Percentiles rank a stretch among this genome's conserved stretches.
These are phyloP conservation scores for Myotis lucifugus DNA, from an alignment of 2,113 vertebrate species.

Conservation along the genomic window DNA sequence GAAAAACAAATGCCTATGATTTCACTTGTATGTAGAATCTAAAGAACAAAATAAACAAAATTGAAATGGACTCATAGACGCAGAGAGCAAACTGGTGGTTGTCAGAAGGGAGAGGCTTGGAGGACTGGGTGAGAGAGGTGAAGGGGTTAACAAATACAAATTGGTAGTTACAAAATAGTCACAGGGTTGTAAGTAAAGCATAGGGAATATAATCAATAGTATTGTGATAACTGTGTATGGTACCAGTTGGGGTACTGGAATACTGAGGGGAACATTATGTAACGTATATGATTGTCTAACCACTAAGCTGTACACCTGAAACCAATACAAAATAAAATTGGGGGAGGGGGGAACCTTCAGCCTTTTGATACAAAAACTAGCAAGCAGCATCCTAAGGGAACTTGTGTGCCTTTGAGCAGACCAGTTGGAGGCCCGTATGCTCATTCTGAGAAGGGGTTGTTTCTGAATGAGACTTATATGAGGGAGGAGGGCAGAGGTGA, in stretches of 20 bases:
- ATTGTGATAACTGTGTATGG: not conserved
- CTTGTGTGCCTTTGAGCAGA: not conserved
- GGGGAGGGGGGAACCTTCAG: not conserved
- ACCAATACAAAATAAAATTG: not conserved
- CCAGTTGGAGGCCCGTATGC: conserved; percentile 3
- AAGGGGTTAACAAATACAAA: not conserved
- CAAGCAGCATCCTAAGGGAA: not conserved
- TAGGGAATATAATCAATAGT: not conserved
- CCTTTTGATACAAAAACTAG: not conserved
- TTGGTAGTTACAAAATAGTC: not conserved
- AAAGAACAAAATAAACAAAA: not conserved
- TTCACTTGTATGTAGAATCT: not conserved
- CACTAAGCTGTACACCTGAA: not conserved
- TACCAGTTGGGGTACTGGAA: not conserved
- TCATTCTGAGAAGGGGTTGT: not conserved
- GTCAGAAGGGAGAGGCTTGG: not conserved
- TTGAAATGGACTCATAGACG: not conserved
- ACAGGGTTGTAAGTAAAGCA: not conserved
- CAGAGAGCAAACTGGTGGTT: not conserved
- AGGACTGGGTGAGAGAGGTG: not conserved
- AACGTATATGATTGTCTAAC: not conserved
- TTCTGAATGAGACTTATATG: not conserved
- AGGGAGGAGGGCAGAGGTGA: not conserved
- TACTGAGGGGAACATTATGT: not conserved
- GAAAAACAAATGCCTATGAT: not conserved